phyloP scores from a whole-genome alignment of 2,113 vertebrate genomes.

The Nesogale talazaci region DNA sequence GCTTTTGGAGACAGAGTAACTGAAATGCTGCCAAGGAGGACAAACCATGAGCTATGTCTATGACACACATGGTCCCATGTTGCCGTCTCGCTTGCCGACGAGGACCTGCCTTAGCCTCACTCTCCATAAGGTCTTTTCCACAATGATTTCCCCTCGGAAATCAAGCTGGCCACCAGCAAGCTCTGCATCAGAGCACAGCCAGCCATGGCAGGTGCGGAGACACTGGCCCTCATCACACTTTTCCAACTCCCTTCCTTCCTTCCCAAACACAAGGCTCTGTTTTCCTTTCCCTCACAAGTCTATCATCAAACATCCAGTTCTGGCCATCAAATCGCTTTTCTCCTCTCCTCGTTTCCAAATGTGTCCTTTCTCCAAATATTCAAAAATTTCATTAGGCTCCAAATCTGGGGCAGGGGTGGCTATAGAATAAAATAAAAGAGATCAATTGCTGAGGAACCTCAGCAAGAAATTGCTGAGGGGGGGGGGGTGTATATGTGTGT shows the following conservation, averaged over 20 bases:
- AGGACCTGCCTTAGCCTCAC: background rate
- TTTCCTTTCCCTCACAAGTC: background rate
- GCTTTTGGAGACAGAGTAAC: constrained; percentile 4
- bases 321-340: background rate
- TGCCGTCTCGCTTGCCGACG: too few relatives aligned
- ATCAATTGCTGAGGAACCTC: too few relatives aligned
- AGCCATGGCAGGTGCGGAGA: background rate
- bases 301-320: background rate
- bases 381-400: constrained; percentile 15
- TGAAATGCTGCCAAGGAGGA: background rate
- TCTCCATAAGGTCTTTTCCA: background rate
- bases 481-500: too few relatives aligned
- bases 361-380: constrained; percentile 13
- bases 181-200: background rate
- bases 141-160: background rate
- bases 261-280: background rate
- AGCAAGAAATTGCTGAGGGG: too few relatives aligned
- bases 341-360: constrained; percentile 7
- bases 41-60: background rate
- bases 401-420: background rate
- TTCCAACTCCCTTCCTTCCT: background rate
- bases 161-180: background rate
- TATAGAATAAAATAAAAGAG: constrained; percentile 24
- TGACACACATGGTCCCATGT: background rate
- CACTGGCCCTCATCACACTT: background rate